phyloP scores from a whole-genome alignment of 1,140 invertebrate species.

The Chelonus insularis region DNA sequence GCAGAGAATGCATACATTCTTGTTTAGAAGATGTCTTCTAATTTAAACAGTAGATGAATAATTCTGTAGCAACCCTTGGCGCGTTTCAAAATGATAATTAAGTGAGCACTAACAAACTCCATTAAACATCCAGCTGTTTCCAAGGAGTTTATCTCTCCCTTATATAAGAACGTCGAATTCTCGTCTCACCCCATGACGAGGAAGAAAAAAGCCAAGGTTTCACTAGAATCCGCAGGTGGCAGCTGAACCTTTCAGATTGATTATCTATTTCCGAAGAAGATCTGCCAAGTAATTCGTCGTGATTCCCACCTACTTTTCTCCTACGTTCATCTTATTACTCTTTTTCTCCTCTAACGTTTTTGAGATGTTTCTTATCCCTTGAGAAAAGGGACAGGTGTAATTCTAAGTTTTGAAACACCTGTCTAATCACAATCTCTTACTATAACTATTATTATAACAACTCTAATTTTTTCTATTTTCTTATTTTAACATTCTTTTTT shows the following conservation, averaged over 20 bases:
- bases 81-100: not conserved
- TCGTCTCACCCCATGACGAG: not conserved
- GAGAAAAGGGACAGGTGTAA: not conserved
- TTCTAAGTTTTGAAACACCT: constrained; percentile 32
- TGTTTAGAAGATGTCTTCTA: too few relatives aligned
- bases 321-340: not conserved
- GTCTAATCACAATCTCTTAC: constrained; percentile 36
- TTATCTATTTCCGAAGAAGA: constrained; percentile 15
- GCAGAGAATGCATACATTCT: not conserved
- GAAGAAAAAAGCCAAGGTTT: not conserved
- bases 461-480: not conserved
- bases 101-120: not conserved
- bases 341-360: not conserved
- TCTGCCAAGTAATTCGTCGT: constrained; percentile 8
- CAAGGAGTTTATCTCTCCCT: not conserved
- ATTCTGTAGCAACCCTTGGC: not conserved
- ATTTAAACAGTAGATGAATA: not conserved
- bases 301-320: constrained; percentile 3
- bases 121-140: constrained; percentile 1
- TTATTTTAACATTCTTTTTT: not conserved
- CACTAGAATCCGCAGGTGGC: constrained; percentile 25
- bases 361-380: too few relatives aligned
- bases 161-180: not conserved
- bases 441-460: constrained; percentile 4
- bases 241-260: constrained; percentile 19